phyloP scores from a whole-genome alignment of 2,113 vertebrate species.

The Petromus typicus region DNA sequence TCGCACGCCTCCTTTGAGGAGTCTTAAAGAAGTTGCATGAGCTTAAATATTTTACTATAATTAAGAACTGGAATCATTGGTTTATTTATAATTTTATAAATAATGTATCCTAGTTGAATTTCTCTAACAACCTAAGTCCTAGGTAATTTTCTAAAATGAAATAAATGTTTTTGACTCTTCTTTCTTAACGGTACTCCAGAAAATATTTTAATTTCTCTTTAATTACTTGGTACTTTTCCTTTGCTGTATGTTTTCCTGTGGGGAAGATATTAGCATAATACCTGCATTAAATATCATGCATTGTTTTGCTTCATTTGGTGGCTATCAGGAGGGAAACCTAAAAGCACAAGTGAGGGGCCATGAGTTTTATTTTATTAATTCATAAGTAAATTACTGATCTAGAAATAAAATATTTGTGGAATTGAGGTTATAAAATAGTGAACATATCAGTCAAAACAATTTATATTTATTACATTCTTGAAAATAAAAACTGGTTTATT shows the following conservation, averaged over 20 bases:
- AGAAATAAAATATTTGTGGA: neutral
- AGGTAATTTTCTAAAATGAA: constrained; percentile 36
- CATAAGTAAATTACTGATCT: neutral
- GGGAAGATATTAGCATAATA: neutral
- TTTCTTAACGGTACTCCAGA: neutral
- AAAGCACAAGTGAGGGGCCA: neutral
- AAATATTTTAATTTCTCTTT: constrained; percentile 41
- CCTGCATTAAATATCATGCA: neutral
- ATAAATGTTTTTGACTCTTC: neutral
- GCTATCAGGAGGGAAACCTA: neutral
- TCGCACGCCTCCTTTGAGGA: constrained; percentile 36
- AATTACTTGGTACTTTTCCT: neutral
- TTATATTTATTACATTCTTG: neutral
- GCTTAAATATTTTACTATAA: constrained; percentile 64
- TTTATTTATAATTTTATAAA: constrained; percentile 66
- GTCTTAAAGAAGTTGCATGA: constrained; percentile 47
- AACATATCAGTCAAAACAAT: neutral
- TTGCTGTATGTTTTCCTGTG: neutral
- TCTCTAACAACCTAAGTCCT: constrained; percentile 34
- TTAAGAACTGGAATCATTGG: constrained; percentile 64
- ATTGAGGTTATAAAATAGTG: neutral
- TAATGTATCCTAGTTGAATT: constrained; percentile 63
- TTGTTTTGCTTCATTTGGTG: constrained; percentile 38
- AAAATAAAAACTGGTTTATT: neutral
- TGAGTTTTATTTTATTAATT: constrained; percentile 31